A percentile compares a stretch with the other conserved stretches of the same genome.
These are phyloP conservation scores for Dasysyrphus tricinctus DNA, from an alignment of 2,888 invertebrate species.

Conservation along the genomic window DNA sequence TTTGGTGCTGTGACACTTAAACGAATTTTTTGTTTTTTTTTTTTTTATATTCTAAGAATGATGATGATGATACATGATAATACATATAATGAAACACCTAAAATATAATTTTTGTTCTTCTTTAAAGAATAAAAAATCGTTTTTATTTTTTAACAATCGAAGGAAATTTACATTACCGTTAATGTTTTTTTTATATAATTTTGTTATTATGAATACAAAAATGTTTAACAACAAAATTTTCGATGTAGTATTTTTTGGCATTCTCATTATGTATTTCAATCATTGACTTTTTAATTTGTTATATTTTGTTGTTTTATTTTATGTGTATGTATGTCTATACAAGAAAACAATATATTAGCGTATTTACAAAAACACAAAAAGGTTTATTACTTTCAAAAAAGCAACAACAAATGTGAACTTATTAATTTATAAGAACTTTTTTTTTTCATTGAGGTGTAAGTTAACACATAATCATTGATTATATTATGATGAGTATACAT, in stretches of 20 bases:
- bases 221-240: conserved; percentile 30
- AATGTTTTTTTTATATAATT: conserved; percentile 28
- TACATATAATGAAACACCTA: conserved; percentile 27
- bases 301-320: conserved; percentile 23
- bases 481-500: conserved; percentile 32
- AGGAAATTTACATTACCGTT: conserved; percentile 60
- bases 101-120: conserved; percentile 50
- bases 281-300: conserved; percentile 22
- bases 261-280: conserved; percentile 31
- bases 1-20: conserved; percentile 84
- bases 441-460: conserved; percentile 50
- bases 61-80: conserved; percentile 74
- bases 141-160: conserved; percentile 49
- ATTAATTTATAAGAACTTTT: conserved; percentile 63
- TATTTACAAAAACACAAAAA: conserved; percentile 21
- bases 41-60: conserved; percentile 76
- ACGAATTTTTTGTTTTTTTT: conserved; percentile 82
- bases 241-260: conserved; percentile 10
- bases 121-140: conserved; percentile 7
- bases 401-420: conserved; percentile 43
- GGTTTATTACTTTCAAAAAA: conserved; percentile 22
- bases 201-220: conserved; percentile 21
- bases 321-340: conserved; percentile 7
- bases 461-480: conserved; percentile 46
- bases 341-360: conserved; percentile 24